Conservation (phyloP, 2,113 vertebrate species). For the Noctilio leporinus region DNA sequence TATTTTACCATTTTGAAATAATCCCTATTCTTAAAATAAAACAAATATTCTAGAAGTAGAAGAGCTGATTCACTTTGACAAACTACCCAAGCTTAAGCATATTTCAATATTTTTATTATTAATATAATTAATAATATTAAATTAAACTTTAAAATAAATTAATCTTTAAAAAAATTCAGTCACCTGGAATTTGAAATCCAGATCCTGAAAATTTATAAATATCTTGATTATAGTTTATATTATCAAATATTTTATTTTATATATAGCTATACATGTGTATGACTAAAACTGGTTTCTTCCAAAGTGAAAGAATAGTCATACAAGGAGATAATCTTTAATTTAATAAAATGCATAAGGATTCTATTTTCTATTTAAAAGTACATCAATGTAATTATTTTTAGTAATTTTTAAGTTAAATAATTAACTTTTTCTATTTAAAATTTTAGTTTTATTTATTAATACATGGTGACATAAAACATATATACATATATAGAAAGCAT, state of each 20-base stretch:
- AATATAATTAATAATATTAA: background rate
- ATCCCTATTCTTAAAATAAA: background rate
- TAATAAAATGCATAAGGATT: background rate
- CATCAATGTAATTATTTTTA: background rate
- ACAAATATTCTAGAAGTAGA: background rate
- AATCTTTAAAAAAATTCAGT: background rate
- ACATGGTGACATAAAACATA: background rate
- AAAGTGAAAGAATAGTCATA: background rate
- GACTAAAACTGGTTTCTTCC: background rate
- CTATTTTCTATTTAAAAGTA: background rate
- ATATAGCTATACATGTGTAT: background rate
- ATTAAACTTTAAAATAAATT: background rate
- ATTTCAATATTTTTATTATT: background rate
- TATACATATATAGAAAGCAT: background rate
- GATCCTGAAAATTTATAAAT: background rate
- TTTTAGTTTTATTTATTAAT: background rate
- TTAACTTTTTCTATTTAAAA: background rate
- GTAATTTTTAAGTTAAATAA: background rate
- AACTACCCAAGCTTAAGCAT: background rate
- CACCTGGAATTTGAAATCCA: background rate
- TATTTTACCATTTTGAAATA: background rate
- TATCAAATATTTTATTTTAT: background rate
- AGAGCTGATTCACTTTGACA: background rate
- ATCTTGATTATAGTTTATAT: background rate
- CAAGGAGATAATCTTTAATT: background rate